Percentiles rank a stretch among this genome's conserved stretches.
These are phyloP conservation scores for Oxyura jamaicensis DNA, from an alignment of 2,113 vertebrate species.

Conservation along the genomic window DNA sequence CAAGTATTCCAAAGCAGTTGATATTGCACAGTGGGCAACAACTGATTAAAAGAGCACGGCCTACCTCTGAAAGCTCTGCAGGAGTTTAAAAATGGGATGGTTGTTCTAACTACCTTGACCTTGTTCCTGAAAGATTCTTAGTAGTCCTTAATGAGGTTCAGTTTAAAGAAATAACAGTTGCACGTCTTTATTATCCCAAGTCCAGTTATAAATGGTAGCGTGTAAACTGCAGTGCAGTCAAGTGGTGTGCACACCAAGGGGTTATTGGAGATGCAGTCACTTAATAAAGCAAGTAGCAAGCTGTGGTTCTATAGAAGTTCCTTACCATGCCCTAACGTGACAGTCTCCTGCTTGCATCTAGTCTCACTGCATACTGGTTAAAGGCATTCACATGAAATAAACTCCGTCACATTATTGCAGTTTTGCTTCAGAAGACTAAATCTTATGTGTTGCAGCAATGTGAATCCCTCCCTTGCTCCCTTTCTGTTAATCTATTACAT, in stretches of 20 bases:
- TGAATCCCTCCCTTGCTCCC: neutral
- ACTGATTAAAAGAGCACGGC: neutral
- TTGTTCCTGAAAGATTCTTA: neutral
- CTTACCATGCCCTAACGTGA: accelerated
- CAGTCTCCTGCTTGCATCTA: neutral
- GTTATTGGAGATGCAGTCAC: neutral
- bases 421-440: neutral
- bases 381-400: neutral
- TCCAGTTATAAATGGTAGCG: neutral
- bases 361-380: neutral
- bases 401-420: neutral
- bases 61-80: neutral
- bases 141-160: neutral
- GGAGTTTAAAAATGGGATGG: neutral
- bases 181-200: neutral
- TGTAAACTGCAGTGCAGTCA: neutral
- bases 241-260: neutral
- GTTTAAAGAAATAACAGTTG: neutral
- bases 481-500: neutral
- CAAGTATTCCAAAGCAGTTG: neutral
- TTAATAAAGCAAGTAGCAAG: neutral
- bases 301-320: neutral
- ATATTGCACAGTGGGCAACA: neutral
- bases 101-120: neutral
- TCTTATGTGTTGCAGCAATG: neutral